phyloP scores from a whole-genome alignment of 1,140 invertebrate genomes.

The Trialeurodes vaporariorum region DNA sequence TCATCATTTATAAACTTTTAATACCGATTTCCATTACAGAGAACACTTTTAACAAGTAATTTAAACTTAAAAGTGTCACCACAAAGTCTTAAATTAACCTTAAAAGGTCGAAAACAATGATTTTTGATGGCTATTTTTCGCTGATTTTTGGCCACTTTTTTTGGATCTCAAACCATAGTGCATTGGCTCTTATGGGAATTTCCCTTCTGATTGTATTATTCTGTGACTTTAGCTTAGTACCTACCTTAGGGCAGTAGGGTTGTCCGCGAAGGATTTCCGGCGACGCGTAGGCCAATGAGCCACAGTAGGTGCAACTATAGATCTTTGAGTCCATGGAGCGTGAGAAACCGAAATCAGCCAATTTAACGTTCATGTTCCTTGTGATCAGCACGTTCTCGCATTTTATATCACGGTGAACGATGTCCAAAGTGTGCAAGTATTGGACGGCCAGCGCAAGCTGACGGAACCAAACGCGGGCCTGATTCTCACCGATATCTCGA shows the following conservation, averaged over 20 bases:
- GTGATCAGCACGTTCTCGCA: conserved; percentile 68
- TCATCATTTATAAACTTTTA: no score
- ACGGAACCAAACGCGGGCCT: conserved; percentile 51
- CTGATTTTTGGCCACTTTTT: no score
- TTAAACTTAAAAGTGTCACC: no score
- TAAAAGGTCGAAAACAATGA: no score
- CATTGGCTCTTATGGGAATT: no score
- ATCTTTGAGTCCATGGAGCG: conserved; percentile 26
- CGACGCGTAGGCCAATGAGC: conserved; percentile 55
- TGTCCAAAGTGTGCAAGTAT: conserved; percentile 55
- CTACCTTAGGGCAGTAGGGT: conserved; percentile 51
- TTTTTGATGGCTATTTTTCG: no score
- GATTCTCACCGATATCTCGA: conserved; percentile 44
- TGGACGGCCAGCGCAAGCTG: conserved; percentile 49
- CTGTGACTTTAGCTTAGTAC: no score
- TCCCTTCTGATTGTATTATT: no score
- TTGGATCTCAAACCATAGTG: no score
- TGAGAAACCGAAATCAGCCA: conserved; percentile 75
- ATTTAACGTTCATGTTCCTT: conserved; percentile 52
- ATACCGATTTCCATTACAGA: no score
- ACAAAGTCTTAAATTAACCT: no score
- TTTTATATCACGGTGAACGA: conserved; percentile 63
- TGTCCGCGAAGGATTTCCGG: conserved; percentile 52
- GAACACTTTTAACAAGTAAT: no score
- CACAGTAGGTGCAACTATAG: conserved; percentile 55